Percentiles rank a stretch among this genome's conserved stretches.
Conservation (phyloP, 2,888 invertebrate species). For the Ceramica pisi region DNA sequence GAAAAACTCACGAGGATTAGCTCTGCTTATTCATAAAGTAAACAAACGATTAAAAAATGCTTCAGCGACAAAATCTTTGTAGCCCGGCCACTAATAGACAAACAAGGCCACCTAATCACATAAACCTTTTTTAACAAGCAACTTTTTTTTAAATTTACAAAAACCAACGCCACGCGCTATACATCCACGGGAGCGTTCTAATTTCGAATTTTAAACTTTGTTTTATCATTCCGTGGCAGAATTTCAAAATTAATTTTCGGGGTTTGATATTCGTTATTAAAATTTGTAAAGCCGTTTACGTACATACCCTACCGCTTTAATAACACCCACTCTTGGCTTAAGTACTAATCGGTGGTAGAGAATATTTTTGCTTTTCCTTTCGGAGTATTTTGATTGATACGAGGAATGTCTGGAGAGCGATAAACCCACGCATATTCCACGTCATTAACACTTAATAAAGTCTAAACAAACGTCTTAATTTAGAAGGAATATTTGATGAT, state of each 20-base stretch:
- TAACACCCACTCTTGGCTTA: constrained; percentile 21
- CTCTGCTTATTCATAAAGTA: constrained; percentile 6
- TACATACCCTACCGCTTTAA: constrained; percentile 14
- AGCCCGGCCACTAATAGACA: constrained; percentile 21
- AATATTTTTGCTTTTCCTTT: constrained; percentile 17
- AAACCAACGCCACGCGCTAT: constrained; percentile 26
- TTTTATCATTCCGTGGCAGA: constrained; percentile 56
- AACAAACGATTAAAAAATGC: constrained; percentile 28
- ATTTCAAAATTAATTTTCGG: constrained; percentile 60
- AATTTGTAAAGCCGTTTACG: constrained; percentile 41
- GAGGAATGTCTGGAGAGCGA: background rate
- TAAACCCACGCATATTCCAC: background rate
- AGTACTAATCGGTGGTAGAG: constrained; percentile 11
- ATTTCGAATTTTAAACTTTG: constrained; percentile 63
- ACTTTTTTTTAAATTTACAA: constrained; percentile 32
- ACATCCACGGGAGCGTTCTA: constrained; percentile 43
- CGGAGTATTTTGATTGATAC: background rate
- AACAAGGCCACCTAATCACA: constrained; percentile 40
- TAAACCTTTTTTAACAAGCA: constrained; percentile 35
- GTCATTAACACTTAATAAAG: background rate
- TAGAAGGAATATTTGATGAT: no score
- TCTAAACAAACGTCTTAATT: background rate
- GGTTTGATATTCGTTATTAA: constrained; percentile 55
- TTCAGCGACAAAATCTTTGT: constrained; percentile 12
- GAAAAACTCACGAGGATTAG: background rate